These are phyloP conservation scores for Agonopterix heracliana DNA, from an alignment of 2,888 invertebrate species.

Conservation along the genomic window DNA sequence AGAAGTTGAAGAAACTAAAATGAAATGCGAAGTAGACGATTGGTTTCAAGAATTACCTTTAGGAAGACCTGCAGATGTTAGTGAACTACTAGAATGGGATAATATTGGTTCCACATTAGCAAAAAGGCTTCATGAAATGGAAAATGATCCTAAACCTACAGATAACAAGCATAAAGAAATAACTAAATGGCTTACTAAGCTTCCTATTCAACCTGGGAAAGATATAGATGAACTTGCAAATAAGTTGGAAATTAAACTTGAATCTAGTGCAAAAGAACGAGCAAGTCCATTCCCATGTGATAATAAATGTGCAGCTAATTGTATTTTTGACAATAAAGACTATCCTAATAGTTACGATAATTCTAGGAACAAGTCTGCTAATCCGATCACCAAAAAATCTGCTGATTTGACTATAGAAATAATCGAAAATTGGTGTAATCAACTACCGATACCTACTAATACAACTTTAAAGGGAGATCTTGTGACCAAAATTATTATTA, in stretches of 20 bases:
- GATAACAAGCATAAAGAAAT: slow-evolving; percentile 39
- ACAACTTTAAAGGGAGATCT: slow-evolving; percentile 30
- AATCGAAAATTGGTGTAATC: slow-evolving; percentile 44
- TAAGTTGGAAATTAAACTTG: slow-evolving; percentile 30
- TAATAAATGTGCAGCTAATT: too few relatives aligned
- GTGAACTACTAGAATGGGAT: slow-evolving; percentile 36
- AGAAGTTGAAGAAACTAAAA: slow-evolving; percentile 50
- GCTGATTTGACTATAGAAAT: slow-evolving; percentile 37
- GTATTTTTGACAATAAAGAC: too few relatives aligned
- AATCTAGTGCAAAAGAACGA: slow-evolving; percentile 22
- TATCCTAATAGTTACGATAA: too few relatives aligned
- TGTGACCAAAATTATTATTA: slow-evolving; percentile 39
- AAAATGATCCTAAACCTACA: slow-evolving; percentile 25
- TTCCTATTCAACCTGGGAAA: slow-evolving; percentile 29
- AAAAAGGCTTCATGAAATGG: slow-evolving; percentile 41
- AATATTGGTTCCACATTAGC: slow-evolving; percentile 39
- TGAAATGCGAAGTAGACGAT: slow-evolving; percentile 40
- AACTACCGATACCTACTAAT: slow-evolving; percentile 29
- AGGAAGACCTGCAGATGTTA: slow-evolving; percentile 19
- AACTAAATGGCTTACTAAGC: slow-evolving; percentile 37
- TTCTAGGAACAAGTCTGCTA: too few relatives aligned
- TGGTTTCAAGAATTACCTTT: slow-evolving; percentile 48
- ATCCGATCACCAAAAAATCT: slow-evolving; percentile 22
- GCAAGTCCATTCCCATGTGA: background rate
- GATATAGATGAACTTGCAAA: slow-evolving; percentile 26